Percentiles rank a stretch among this genome's conserved stretches.
These are phyloP conservation scores for Tipula helvola DNA, from an alignment of 2,888 invertebrate genomes.

Conservation along the genomic window DNA sequence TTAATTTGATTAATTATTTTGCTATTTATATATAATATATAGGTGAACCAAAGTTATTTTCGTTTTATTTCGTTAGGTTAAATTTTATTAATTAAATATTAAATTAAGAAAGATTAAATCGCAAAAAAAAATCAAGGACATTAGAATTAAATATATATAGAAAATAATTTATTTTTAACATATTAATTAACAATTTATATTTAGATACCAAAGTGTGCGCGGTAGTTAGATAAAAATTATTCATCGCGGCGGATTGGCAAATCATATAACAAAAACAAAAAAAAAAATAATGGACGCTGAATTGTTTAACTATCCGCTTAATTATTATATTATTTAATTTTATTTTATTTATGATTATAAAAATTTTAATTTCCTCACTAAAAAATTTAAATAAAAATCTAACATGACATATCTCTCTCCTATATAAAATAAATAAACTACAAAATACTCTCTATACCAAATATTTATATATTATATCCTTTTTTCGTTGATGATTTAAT, in stretches of 20 bases:
- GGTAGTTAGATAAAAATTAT: background rate
- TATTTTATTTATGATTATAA: background rate
- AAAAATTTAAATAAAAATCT: background rate
- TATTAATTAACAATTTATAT: background rate
- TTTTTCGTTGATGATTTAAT: background rate
- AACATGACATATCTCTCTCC: slow-evolving; percentile 4
- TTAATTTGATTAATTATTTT: background rate
- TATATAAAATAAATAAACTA: background rate
- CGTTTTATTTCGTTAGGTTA: background rate
- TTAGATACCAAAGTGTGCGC: background rate
- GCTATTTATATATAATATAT: background rate
- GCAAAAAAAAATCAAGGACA: background rate
- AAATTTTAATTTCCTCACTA: background rate
- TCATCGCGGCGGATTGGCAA: background rate
- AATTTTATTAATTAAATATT: background rate
- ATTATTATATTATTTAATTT: background rate
- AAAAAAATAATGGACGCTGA: background rate
- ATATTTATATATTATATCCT: background rate
- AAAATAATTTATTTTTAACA: background rate
- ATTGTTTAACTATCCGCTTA: background rate
- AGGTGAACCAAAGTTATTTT: background rate
- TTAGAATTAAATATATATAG: background rate
- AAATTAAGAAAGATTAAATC: background rate
- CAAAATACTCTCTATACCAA: background rate
- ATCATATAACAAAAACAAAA: no score